Conservation (phyloP, 2,888 invertebrate genomes). For the Tiphia femorata region DNA sequence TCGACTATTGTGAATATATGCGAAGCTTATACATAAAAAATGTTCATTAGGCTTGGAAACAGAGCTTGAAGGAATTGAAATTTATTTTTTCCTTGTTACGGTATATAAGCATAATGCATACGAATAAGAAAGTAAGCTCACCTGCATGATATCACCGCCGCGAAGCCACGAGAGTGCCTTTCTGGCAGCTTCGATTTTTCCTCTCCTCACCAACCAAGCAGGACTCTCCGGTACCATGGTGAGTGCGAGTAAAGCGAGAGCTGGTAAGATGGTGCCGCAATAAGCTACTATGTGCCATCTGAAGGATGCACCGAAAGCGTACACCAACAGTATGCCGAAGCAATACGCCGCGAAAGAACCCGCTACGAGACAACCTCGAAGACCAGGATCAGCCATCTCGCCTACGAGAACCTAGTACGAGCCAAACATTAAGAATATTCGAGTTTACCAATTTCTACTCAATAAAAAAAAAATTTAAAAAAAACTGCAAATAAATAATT, state of each 20-base stretch:
- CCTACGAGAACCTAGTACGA: conserved; percentile 80
- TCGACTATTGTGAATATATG: too few species aligned
- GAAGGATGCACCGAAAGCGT: conserved; percentile 78
- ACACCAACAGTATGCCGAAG: conserved; percentile 80
- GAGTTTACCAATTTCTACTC: too few species aligned
- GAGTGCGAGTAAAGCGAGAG: conserved; percentile 74
- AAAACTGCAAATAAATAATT: too few species aligned
- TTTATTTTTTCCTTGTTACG: not conserved
- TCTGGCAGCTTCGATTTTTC: conserved; percentile 71
- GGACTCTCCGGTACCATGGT: conserved; percentile 81
- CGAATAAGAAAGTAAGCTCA: conserved; percentile 26
- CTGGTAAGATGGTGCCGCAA: conserved; percentile 74
- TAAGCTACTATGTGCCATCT: conserved; percentile 81
- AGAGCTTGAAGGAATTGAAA: too few species aligned
- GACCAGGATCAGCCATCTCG: conserved; percentile 80
- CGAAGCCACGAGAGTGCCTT: conserved; percentile 75
- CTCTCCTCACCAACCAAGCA: conserved; percentile 78
- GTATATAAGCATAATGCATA: not conserved
- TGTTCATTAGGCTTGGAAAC: too few species aligned
- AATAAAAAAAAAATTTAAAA: too few species aligned
- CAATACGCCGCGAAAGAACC: conserved; percentile 82
- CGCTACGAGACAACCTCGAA: conserved; percentile 79
- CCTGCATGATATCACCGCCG: conserved; percentile 71
- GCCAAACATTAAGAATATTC: too few species aligned
- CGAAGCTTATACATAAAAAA: too few species aligned